Evolutionary conservation across 35 echinoderm and acorn worm species (phyloP).

Genomic region (Ophiothrix spiculata): DNA sequence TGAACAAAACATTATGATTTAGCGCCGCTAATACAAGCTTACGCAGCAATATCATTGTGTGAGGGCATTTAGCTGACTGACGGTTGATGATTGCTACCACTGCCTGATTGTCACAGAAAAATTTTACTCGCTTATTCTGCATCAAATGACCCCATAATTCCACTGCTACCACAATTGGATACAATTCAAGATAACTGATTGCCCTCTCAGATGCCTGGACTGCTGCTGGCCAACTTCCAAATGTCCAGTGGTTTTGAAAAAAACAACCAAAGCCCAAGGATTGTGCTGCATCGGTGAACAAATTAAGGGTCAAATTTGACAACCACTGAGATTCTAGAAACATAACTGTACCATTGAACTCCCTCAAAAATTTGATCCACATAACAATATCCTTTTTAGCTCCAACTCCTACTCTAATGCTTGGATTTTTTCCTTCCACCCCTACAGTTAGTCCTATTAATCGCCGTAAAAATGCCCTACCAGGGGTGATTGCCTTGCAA

Average conservation of each 20-base stretch:
- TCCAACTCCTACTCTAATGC: not conserved
- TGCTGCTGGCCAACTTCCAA: not conserved
- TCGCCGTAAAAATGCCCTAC: conserved; percentile 21
- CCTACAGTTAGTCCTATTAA: conserved; percentile 9
- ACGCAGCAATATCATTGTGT: not conserved
- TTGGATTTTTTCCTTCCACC: not conserved
- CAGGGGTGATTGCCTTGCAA: conserved; percentile 23
- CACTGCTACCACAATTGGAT: not conserved
- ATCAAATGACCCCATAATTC: not conserved
- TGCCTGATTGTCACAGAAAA: conserved; percentile 25
- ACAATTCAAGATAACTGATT: not conserved
- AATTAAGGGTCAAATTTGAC: not conserved
- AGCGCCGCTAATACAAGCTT: conserved; percentile 3
- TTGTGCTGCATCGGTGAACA: not conserved
- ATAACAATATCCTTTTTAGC: conserved; percentile 1
- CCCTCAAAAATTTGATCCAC: not conserved
- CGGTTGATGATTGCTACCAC: conserved; percentile 18
- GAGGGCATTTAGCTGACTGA: conserved; percentile 14
- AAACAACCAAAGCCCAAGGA: conserved; percentile 22
- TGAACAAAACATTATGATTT: not conserved
- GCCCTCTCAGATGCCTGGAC: not conserved
- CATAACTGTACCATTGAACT: not conserved
- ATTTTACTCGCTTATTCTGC: conserved; percentile 13
- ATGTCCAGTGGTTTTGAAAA: conserved; percentile 19
- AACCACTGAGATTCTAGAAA: conserved; percentile 7